Evolutionary conservation across 2,113 vertebrate species (phyloP).

Genomic region (Bostrychus sinensis): DNA sequence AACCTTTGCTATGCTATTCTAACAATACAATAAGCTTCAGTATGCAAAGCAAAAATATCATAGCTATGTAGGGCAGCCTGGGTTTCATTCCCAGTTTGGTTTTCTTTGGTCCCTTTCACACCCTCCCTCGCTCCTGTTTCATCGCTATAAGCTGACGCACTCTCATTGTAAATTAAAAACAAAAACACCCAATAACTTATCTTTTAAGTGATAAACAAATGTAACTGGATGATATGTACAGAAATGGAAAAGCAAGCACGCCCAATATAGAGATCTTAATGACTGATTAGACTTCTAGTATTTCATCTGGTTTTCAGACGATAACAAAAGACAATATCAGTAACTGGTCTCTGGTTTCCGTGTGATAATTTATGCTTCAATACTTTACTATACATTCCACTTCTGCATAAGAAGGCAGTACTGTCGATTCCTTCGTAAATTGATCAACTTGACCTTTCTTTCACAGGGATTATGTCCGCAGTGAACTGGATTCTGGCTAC

Average conservation of each 20-base stretch:
- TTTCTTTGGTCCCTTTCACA: not conserved
- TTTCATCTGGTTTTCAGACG: not conserved
- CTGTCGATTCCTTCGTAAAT: conserved; percentile 1
- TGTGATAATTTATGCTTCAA: not conserved
- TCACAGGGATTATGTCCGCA: conserved; percentile 94
- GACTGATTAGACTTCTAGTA: not conserved
- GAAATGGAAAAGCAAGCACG: not conserved
- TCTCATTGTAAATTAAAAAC: not conserved
- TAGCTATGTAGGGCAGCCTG: not conserved
- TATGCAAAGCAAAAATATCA: not conserved
- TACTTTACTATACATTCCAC: not conserved
- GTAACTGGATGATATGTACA: not conserved
- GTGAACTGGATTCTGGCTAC: conserved; percentile 93
- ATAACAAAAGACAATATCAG: not conserved
- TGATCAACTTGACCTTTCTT: conserved; percentile 31
- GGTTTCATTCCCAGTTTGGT: not conserved
- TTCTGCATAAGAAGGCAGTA: not conserved
- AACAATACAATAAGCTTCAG: too few relatives aligned
- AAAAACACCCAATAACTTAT: not conserved
- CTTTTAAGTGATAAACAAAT: not conserved
- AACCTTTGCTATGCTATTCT: too few relatives aligned
- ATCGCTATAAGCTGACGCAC: not conserved
- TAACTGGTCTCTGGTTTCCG: not conserved
- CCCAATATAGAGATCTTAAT: not conserved
- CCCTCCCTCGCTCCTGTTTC: not conserved